A percentile compares a stretch with the other conserved stretches of the same genome.
phyloP scores from a whole-genome alignment of 2,797 vertebrate species.

The Helostoma temminkii region DNA sequence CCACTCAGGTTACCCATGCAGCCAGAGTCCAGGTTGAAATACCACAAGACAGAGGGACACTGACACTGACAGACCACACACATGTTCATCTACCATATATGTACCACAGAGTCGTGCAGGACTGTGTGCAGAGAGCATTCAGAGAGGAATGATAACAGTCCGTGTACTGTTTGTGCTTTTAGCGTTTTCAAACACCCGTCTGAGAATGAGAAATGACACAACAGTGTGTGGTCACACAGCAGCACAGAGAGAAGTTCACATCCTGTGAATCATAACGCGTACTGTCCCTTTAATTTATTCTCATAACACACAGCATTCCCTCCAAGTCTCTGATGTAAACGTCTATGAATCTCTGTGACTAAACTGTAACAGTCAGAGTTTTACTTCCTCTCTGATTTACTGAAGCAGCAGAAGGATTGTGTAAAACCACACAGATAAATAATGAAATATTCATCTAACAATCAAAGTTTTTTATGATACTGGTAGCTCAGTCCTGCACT shows the following conservation, averaged over 20 bases:
- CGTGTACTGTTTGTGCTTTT: neutral
- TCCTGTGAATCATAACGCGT: conserved; percentile 60
- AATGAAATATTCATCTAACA: too few relatives aligned
- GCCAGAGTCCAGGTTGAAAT: conserved; percentile 58
- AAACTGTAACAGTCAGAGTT: conserved; percentile 2
- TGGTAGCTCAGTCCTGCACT: too few relatives aligned
- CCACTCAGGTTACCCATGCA: conserved; percentile 66
- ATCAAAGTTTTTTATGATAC: too few relatives aligned
- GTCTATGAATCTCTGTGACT: conserved; percentile 27
- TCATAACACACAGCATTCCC: neutral
- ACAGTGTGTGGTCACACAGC: conserved; percentile 13
- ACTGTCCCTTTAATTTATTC: conserved; percentile 10
- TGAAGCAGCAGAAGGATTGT: neutral
- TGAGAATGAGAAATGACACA: neutral
- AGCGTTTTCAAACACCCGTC: neutral
- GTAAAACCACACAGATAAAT: neutral
- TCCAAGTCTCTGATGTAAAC: neutral
- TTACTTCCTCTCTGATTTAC: conserved; percentile 37
- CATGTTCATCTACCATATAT: conserved; percentile 1
- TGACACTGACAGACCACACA: conserved; percentile 32
- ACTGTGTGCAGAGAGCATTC: neutral
- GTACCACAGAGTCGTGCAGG: conserved; percentile 2
- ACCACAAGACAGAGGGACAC: conserved; percentile 41
- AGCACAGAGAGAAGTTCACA: conserved; percentile 21
- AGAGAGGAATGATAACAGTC: neutral